phyloP scores from a whole-genome alignment of 2,888 invertebrate genomes.

The Drosophila prolongata region DNA sequence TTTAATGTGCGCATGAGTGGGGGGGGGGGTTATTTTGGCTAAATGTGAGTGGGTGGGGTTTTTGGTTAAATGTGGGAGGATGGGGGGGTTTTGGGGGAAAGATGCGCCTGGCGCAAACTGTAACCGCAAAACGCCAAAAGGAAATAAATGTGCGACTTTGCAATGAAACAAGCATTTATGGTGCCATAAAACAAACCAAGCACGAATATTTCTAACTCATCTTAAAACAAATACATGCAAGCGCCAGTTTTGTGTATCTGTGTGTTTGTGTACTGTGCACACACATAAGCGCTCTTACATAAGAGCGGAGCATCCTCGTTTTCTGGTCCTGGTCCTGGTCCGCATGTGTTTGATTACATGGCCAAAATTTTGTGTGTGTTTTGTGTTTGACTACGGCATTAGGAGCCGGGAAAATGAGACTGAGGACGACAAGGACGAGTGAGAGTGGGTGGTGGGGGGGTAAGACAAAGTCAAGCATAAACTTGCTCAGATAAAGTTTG shows the following conservation, averaged over 20 bases:
- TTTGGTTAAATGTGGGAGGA: not conserved
- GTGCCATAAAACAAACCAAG: constrained; percentile 76
- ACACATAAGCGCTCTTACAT: constrained; percentile 25
- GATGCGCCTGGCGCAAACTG: constrained; percentile 51
- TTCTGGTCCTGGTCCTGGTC: constrained; percentile 12
- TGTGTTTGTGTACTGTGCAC: constrained; percentile 1
- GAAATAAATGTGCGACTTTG: constrained; percentile 76
- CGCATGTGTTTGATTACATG: constrained; percentile 56
- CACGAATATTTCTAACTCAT: constrained; percentile 73
- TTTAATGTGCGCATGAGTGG: constrained; percentile 50
- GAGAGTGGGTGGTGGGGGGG: not conserved
- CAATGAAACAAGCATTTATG: constrained; percentile 78
- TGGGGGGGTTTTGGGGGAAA: not conserved
- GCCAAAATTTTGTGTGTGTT: constrained; percentile 45
- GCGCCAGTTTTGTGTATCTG: constrained; percentile 19
- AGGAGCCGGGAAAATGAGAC: constrained; percentile 4
- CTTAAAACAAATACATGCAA: constrained; percentile 52
- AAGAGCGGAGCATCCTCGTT: constrained; percentile 9
- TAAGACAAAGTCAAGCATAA: constrained; percentile 29
- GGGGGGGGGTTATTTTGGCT: not conserved
- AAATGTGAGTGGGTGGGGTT: not conserved
- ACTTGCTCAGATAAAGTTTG: constrained; percentile 51
- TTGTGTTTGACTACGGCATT: constrained; percentile 28
- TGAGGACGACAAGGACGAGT: constrained; percentile 10
- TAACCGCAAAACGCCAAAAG: constrained; percentile 67